These are phyloP conservation scores for Blastomussa wellsi DNA, from an alignment of 92 coral and sea anemone species.

Conservation along the genomic window DNA sequence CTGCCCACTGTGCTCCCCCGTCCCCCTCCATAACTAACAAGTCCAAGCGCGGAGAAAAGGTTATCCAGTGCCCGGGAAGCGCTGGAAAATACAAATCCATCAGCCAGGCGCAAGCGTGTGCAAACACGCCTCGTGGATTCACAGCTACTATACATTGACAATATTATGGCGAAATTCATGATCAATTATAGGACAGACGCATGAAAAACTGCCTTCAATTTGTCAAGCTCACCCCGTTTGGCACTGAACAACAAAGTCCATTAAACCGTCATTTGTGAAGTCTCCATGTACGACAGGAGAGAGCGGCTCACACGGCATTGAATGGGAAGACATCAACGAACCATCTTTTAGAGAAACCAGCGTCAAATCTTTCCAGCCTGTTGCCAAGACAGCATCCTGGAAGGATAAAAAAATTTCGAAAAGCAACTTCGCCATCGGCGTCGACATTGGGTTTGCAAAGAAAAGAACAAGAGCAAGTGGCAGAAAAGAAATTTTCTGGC, in stretches of 20 bases:
- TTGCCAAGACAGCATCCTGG: slow-evolving; percentile 79
- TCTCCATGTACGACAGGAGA: slow-evolving; percentile 87
- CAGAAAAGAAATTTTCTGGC: background rate
- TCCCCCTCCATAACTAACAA: too few species aligned
- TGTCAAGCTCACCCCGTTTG: slow-evolving; percentile 69
- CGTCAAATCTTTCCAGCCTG: slow-evolving; percentile 71
- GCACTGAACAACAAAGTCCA: slow-evolving; percentile 88
- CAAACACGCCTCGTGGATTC: too few species aligned
- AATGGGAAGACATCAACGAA: slow-evolving; percentile 73
- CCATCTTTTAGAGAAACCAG: slow-evolving; percentile 82
- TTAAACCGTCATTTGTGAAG: slow-evolving; percentile 83
- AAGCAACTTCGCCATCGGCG: background rate
- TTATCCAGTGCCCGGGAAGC: too few species aligned
- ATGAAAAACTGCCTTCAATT: too few species aligned
- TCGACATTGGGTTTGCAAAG: too few species aligned
- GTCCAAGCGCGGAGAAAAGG: too few species aligned
- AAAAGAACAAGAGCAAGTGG: background rate
- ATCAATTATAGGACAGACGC: too few species aligned
- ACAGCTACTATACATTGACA: too few species aligned
- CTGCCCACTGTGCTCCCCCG: too few species aligned
- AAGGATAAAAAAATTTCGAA: background rate
- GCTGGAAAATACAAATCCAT: too few species aligned
- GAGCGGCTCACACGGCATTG: slow-evolving; percentile 88
- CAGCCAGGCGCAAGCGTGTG: too few species aligned
- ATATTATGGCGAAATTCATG: too few species aligned